Evolutionary conservation across 2,113 vertebrate species (phyloP).

Genomic region (Pachycephala philippinensis): DNA sequence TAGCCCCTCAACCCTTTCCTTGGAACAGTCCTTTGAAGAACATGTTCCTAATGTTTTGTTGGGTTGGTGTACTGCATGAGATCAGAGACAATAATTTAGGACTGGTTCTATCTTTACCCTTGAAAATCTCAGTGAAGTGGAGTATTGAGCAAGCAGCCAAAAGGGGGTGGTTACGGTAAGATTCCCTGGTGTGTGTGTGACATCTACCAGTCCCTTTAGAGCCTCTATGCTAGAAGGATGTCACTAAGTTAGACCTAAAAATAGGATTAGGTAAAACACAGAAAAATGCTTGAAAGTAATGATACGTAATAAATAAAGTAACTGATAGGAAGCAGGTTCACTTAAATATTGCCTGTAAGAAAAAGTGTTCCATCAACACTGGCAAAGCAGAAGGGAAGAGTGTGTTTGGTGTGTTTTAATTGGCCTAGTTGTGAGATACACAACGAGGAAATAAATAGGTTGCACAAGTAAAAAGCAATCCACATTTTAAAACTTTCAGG

Average conservation of each 20-base stretch:
- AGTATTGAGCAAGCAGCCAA: background rate
- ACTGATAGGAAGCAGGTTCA: background rate
- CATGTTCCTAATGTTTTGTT: background rate
- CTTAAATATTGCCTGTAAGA: background rate
- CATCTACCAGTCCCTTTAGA: background rate
- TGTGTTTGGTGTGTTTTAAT: background rate
- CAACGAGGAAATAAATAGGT: background rate
- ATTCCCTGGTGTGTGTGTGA: background rate
- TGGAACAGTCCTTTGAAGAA: background rate
- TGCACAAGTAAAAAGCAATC: background rate
- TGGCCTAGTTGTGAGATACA: background rate
- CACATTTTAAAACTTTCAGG: background rate
- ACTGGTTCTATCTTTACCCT: background rate
- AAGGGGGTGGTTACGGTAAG: background rate
- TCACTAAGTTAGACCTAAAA: background rate
- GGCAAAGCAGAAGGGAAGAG: background rate
- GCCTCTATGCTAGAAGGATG: background rate
- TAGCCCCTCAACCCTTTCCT: background rate
- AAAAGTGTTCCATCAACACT: background rate
- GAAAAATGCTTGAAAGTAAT: background rate
- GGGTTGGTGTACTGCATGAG: background rate
- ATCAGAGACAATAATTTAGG: background rate
- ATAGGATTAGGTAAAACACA: background rate
- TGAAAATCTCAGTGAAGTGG: background rate
- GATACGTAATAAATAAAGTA: background rate